phyloP scores from a whole-genome alignment of 2,113 vertebrate genomes.

The Halichoerus grypus region DNA sequence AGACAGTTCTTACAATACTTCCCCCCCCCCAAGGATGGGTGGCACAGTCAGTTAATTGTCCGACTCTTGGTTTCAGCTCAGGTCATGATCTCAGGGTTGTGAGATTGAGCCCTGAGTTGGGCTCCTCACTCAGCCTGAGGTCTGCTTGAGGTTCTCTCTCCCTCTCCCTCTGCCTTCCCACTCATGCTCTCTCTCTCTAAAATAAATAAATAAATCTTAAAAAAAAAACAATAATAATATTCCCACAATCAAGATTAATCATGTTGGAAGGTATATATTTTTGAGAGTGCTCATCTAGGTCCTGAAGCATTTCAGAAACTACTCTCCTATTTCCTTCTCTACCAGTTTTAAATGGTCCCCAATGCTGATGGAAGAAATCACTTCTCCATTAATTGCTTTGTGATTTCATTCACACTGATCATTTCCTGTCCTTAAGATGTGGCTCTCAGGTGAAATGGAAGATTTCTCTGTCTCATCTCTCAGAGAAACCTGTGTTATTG shows the following conservation, averaged over 20 bases:
- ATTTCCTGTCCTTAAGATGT: background rate
- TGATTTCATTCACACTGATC: background rate
- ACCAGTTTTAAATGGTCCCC: background rate
- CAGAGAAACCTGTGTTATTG: background rate
- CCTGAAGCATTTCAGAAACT: background rate
- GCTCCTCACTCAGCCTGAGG: background rate
- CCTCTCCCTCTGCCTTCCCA: background rate
- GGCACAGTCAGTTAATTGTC: background rate
- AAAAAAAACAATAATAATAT: background rate
- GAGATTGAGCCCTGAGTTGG: background rate
- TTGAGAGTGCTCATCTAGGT: background rate
- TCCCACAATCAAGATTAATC: background rate
- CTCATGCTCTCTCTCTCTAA: background rate
- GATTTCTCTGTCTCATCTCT: background rate
- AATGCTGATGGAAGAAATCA: background rate
- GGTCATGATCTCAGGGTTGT: background rate
- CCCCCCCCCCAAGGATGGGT: background rate
- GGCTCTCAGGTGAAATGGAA: background rate
- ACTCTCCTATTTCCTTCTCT: background rate
- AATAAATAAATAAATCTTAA: background rate
- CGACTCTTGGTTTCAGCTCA: background rate
- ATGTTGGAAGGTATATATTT: background rate
- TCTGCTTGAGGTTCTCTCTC: background rate
- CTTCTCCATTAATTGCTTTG: background rate
- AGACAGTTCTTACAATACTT: background rate